phyloP scores from a whole-genome alignment of 1,140 invertebrate genomes.

The Trichogramma pretiosum region DNA sequence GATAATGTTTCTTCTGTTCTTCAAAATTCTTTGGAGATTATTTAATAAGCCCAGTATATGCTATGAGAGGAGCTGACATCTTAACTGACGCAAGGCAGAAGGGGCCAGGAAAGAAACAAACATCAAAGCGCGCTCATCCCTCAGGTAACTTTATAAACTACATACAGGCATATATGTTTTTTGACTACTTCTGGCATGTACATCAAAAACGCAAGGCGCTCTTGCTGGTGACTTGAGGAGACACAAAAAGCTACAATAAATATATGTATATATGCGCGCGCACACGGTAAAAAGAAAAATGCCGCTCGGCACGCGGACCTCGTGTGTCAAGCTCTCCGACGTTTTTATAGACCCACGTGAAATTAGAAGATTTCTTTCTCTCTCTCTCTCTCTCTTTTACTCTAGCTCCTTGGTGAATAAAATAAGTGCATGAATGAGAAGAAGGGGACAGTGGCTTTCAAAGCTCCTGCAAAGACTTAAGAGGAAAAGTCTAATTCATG shows the following conservation, averaged over 20 bases:
- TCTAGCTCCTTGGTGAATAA: constrained; percentile 11
- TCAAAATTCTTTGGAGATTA: constrained; percentile 32
- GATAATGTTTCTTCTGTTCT: too few relatives aligned
- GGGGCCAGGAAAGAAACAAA: too few relatives aligned
- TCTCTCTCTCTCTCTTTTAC: background rate
- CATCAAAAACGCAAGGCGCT: constrained; percentile 24
- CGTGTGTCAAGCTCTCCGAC: constrained; percentile 26
- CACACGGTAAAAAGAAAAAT: constrained; percentile 2
- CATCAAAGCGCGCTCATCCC: constrained; percentile 29
- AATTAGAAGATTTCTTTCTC: constrained; percentile 27
- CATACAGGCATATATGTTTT: background rate
- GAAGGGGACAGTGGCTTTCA: too few relatives aligned
- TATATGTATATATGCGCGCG: background rate
- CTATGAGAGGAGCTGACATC: constrained; percentile 28
- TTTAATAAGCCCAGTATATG: constrained; percentile 36
- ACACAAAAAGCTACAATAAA: constrained; percentile 12
- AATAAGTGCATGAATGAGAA: background rate
- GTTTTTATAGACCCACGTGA: constrained; percentile 31
- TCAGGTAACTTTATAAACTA: constrained; percentile 23
- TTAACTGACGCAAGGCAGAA: constrained; percentile 26
- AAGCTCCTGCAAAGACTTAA: too few relatives aligned
- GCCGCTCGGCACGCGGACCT: constrained; percentile 10
- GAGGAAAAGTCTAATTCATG: too few relatives aligned
- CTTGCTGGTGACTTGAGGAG: constrained; percentile 10
- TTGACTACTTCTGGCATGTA: constrained; percentile 26